Evolutionary conservation across 2,797 vertebrate species (phyloP), one percentile per base, ranked within the genome.

Genomic region (Brachymystax lenok): DNA sequence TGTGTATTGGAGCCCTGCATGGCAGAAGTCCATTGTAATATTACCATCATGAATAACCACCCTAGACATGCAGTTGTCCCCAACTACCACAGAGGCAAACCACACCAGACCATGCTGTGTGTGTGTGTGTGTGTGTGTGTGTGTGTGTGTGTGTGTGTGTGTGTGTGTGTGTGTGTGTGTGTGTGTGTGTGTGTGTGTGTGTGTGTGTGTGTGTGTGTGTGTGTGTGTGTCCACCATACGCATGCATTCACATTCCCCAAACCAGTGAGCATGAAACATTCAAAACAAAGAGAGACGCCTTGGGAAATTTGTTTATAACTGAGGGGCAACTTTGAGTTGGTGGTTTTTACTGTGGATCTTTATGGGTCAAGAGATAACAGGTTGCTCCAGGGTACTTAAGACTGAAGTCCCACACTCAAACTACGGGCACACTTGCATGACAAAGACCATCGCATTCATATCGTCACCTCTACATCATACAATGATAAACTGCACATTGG

Each of bases 401-500:
- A 46, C 40, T 46, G 40, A 46, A 46, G 40, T 46, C 40, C 40
- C 21, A 14, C 10, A 27, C 27, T 30, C 24, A 66, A 66, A 66
- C 3, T 14, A 4, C 24, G 1, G 59, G n/a, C 1, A 56, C 14
- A 19, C 54, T 6, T 59, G 56, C 61, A 64, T 28, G 21, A 64
- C 24, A 5, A 64, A 14, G 61, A 63, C 61, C n/a, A 63, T 13
- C 3, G 28, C 8, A 13, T 27, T 64, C n/a, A 27, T 28, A 28
- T 24, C 28, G 10, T 64, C 12, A 64, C 13, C n/a, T 69, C 24
- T 52, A 19, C 46, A 72, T 67, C 78, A 76, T 59, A 54, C 78
- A 75, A 28, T 59, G 27, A 69, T 24, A 66, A 52, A 66, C 8
- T 3, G 17, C 61, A 54, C 24, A 19, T 24, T 17, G 33, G 46